Base-by-base conservation (phyloP, 2,113 vertebrate genomes). In the Corvus hawaiiensis region DNA sequence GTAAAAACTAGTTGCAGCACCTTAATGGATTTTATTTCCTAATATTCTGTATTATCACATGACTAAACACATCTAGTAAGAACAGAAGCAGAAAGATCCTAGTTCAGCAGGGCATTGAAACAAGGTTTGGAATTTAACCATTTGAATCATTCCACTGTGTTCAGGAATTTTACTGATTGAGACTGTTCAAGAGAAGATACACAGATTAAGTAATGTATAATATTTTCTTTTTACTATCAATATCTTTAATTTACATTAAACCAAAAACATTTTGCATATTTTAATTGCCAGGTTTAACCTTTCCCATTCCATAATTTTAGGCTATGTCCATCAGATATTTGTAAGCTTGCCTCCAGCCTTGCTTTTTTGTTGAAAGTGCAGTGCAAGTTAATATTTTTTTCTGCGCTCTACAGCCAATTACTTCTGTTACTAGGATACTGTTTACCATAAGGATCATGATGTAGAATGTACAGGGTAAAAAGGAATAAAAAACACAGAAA, bases 341-440 rank as follows among this genome's bases (percentile, higher is more conserved):
- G 16, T 59, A 83, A 95, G 13, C 28, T 87, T 78, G 11, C 20
- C 17, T 84, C 48, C 48, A 81, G 27, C 9, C 21, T 96, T 92
- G 54, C 13, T 69, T 28, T 28, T 81, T 92, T 89, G 37, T 67
- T 72, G 11, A 22, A 92, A 94, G 89, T 27, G 52, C 6, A 78
- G 18, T 72, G 27, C 54, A 73, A 91, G 49, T 26, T 83, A 74
- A 11, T 76, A 39, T 83, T 81, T 89, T 85, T 67, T 81, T 72
- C 68, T 71, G 35, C 86, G 46, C 48, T 93, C 55, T 83, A 71
- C 14, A 89, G 24, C 24, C 33, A 74, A 17, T 91, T 90, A n/a
- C 30, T 93, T 90, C 68, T 81, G 92, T 95, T 95, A 90, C 93
- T 84, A 96, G 80, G 79, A 96, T 87, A 93, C 90, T 88, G 68